Evolutionary conservation across 2,888 invertebrate genomes (phyloP), one percentile per base, ranked within the genome.

Genomic region (Dryomyza anilis): DNA sequence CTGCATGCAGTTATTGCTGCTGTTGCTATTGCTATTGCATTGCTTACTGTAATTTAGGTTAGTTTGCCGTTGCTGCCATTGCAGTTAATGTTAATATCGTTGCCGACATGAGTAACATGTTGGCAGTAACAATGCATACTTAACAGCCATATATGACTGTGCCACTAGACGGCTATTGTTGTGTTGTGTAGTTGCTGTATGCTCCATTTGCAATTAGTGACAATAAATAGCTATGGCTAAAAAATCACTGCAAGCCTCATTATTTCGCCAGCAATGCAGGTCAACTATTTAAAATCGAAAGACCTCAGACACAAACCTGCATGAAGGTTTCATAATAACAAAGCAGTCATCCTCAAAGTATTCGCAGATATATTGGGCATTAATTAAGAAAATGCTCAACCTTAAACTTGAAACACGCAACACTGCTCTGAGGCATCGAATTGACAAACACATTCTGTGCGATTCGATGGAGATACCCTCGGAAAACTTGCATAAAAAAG

Each of bases 301-400:
- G 60, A 68, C 69, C 67, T 53, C 61, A 69, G 64, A 45, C 25
- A 53, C 48, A 52, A 67, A 65, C 63, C 57, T 43, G 25, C n/a
- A n/a, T n/a, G n/a, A n/a, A n/a, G n/a, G n/a, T n/a, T n/a, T n/a
- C n/a, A n/a, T n/a, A n/a, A n/a, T n/a, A n/a, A n/a, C n/a, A n/a
- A n/a, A n/a, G n/a, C n/a, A n/a, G n/a, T n/a, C n/a, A n/a, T n/a
- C n/a, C n/a, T n/a, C n/a, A n/a, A n/a, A n/a, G n/a, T n/a, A n/a
- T n/a, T n/a, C n/a, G n/a, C n/a, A n/a, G n/a, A n/a, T n/a, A n/a
- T n/a, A n/a, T n/a, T n/a, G n/a, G n/a, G n/a, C n/a, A n/a, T n/a
- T n/a, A n/a, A n/a, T n/a, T n/a, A n/a, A n/a, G n/a, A n/a, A n/a
- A n/a, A n/a, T n/a, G n/a, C n/a, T n/a, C n/a, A n/a, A n/a, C n/a